Conservation (phyloP, 2,797 vertebrate species). For the Notoglanidium macrostoma region DNA sequence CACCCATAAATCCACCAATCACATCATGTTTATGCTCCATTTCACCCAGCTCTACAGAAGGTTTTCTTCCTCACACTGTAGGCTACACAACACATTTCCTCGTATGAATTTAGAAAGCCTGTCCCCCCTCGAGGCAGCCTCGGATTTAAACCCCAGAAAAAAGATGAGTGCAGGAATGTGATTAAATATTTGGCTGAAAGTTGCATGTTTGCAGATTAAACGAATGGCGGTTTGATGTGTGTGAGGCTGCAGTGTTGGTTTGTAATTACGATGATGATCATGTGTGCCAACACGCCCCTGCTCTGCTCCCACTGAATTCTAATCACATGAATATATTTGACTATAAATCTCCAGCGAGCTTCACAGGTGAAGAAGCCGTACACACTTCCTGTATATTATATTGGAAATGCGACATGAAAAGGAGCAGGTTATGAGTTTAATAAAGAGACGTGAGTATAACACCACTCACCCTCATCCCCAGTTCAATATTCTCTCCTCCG, state of each 20-base stretch:
- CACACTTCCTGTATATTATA: neutral
- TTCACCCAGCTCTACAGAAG: neutral
- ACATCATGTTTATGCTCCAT: neutral
- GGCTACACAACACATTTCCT: neutral
- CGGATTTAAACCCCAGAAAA: constrained; percentile 48
- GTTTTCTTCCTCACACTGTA: neutral
- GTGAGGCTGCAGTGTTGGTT: constrained; percentile 48
- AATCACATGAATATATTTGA: constrained; percentile 3
- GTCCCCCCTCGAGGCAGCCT: constrained; percentile 68
- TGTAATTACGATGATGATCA: constrained; percentile 55
- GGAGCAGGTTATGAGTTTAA: neutral
- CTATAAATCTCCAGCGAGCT: neutral
- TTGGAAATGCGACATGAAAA: neutral
- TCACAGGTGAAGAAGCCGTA: neutral
- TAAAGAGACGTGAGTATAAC: neutral
- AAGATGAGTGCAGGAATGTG: constrained; percentile 60
- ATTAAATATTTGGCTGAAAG: constrained; percentile 63
- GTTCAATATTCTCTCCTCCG: constrained; percentile 95
- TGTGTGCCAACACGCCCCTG: neutral
- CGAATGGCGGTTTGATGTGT: constrained; percentile 60
- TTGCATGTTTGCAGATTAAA: constrained; percentile 61
- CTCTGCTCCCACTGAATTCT: neutral
- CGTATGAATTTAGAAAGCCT: constrained; percentile 7
- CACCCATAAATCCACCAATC: neutral
- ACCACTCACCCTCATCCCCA: constrained; percentile 91